Percentiles rank a stretch among this genome's conserved stretches.
Conservation (phyloP, 1,140 invertebrate species). For the Drosophila tropicalis region DNA sequence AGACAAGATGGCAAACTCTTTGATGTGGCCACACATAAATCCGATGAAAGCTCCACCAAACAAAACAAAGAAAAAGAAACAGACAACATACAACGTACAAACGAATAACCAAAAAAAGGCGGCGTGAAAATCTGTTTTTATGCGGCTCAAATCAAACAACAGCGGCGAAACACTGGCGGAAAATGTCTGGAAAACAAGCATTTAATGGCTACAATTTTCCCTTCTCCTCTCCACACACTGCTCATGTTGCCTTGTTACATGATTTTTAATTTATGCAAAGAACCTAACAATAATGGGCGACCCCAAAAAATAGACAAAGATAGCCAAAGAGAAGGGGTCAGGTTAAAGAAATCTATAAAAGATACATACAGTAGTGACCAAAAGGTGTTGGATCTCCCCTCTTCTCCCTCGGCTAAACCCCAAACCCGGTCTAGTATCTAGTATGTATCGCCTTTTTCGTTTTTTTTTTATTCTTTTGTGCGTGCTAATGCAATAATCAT, state of each 20-base stretch:
- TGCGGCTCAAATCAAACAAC: slow-evolving; percentile 78
- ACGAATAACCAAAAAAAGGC: slow-evolving; percentile 33
- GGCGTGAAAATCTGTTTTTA: slow-evolving; percentile 74
- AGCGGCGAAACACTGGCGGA: slow-evolving; percentile 48
- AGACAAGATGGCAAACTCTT: slow-evolving; percentile 40
- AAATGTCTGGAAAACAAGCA: slow-evolving; percentile 57
- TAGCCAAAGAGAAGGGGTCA: background rate
- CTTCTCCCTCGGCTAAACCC: background rate
- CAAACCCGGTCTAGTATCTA: background rate
- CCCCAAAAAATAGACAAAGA: slow-evolving; percentile 22
- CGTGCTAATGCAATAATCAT: slow-evolving; percentile 69
- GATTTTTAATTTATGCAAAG: slow-evolving; percentile 77
- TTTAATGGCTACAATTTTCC: slow-evolving; percentile 62
- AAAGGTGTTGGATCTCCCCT: slow-evolving; percentile 55
- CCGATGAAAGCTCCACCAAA: slow-evolving; percentile 54
- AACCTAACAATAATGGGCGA: slow-evolving; percentile 68
- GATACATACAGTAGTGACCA: slow-evolving; percentile 53
- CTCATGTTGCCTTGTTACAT: slow-evolving; percentile 42
- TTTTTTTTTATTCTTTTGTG: slow-evolving; percentile 24
- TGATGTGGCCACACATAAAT: slow-evolving; percentile 73
- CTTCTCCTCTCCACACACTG: slow-evolving; percentile 1
- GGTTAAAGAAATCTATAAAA: slow-evolving; percentile 6
- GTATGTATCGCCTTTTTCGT: slow-evolving; percentile 16
- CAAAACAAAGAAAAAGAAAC: too few relatives aligned
- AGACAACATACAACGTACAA: slow-evolving; percentile 10